A percentile compares a stretch with the other conserved stretches of the same genome.
Evolutionary conservation across 2,797 vertebrate genomes (phyloP).

Genomic region (Sebastes iracundus): DNA sequence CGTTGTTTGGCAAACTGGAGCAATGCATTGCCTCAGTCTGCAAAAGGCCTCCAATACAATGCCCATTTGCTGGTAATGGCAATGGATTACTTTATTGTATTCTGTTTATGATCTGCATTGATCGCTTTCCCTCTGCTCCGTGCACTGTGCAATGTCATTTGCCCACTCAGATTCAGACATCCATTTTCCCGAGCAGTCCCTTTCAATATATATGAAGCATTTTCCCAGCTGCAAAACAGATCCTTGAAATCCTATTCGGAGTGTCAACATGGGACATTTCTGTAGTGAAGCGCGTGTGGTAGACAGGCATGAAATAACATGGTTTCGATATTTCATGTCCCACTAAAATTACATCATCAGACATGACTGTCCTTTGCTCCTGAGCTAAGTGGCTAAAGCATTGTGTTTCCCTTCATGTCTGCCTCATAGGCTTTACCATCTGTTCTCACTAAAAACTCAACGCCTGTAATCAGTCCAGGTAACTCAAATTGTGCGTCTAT

Average conservation of each 20-base stretch:
- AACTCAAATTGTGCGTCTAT: neutral
- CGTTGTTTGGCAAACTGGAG: slow-evolving; percentile 53
- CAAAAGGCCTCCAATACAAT: slow-evolving; percentile 62
- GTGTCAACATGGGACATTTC: slow-evolving; percentile 61
- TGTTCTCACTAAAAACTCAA: slow-evolving; percentile 30
- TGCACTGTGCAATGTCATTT: slow-evolving; percentile 69
- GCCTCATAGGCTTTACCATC: slow-evolving; percentile 40
- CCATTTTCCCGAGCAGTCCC: slow-evolving; percentile 55
- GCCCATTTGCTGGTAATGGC: slow-evolving; percentile 77
- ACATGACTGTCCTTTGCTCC: slow-evolving; percentile 62
- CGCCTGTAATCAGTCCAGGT: slow-evolving; percentile 12
- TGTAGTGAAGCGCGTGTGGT: slow-evolving; percentile 49
- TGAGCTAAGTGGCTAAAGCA: slow-evolving; percentile 53
- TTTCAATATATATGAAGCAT: slow-evolving; percentile 55
- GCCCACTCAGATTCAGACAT: slow-evolving; percentile 58
- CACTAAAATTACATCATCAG: slow-evolving; percentile 72
- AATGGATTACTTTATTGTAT: slow-evolving; percentile 81
- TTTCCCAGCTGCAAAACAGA: slow-evolving; percentile 65
- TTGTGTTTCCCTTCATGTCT: slow-evolving; percentile 34
- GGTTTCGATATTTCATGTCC: slow-evolving; percentile 74
- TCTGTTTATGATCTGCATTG: slow-evolving; percentile 81
- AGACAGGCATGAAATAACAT: slow-evolving; percentile 79
- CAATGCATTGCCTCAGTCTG: slow-evolving; percentile 55
- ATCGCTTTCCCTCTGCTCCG: slow-evolving; percentile 65
- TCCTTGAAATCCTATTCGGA: slow-evolving; percentile 64